Evolutionary conservation across 2,888 invertebrate species (phyloP), one percentile per base, ranked within the genome.

Genomic region (Eulithis testata): DNA sequence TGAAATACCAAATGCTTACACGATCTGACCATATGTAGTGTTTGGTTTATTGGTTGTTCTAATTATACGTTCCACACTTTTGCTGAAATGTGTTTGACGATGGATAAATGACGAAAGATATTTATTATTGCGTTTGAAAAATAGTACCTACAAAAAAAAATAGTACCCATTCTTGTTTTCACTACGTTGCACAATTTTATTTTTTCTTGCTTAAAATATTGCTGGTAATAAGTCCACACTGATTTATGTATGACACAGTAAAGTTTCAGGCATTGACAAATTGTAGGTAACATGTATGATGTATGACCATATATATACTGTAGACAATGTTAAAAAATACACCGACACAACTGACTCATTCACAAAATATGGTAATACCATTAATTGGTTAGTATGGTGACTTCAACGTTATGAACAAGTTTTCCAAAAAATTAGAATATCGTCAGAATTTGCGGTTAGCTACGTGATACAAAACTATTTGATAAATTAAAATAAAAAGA

Each of bases 1-100:
- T 59, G 51, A 21, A 54, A 44, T 64, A 45, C 51, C 36, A 14
- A 36, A 60, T 67, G 66, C 60, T 68, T 58, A 68, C 65, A 60
- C 58, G 64, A 37, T 45, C 51, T 43, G 54, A 43, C 63, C 52
- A 52, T 60, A 51, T 60, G 7, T 21, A 45, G 50, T 51, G 53
- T 54, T 57, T 12, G 27, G 31, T 54, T 60, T 58, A 50, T 55
- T 40, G 47, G n/a, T 54, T 43, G 43, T 43, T 8, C 6, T 31
- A 12, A 11, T 49, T 31, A 47, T 27, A 40, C 37, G 51, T 27
- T 3, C 21, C 50, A 50, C 50, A 21, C 50, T 27, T 50, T 50
- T 21, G 8, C 27, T 50, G 50, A 4, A 21, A 14, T 47, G 49
- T 47, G 49, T 40, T 40, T 40, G 40, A 40, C 8, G 6, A 31